Base-by-base conservation (phyloP, 2,888 invertebrate species). In the Noctua fimbriata region DNA sequence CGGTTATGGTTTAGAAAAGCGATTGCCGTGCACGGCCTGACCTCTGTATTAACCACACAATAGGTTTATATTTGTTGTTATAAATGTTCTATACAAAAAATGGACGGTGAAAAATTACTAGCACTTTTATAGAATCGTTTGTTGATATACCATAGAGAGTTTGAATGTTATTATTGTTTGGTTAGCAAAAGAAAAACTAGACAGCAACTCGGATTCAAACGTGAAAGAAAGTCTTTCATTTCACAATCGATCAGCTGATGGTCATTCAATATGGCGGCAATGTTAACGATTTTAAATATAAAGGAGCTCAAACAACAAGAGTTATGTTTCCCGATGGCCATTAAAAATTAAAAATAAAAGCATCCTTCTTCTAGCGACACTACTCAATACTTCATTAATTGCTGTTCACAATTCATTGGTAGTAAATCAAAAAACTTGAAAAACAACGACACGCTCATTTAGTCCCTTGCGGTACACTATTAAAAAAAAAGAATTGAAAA, bases 381-480 rank as follows among this genome's bases (percentile, higher is more conserved):
- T 92, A 94, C 92, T 93, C 94, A 93, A 93, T 94, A 93, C 92
- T 95, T 94, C 94, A 95, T 95, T 95, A 95, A 93, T 92, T 92
- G 93, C 92, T 91, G 93, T 93, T 93, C 94, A 93, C 93, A 93
- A 93, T 94, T 93, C 94, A 94, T 94, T 93, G 93, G 94, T 91
- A 92, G 94, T 95, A 96, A 95, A 95, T 95, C 95, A 95, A 92
- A 93, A 90, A 90, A 63, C 89, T 89, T 88, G 91, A 94, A 95
- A 95, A 95, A 94, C 89, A 93, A 95, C 90, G 92, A 93, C 91
- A 78, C 82, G 89, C 93, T 95, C 94, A 94, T 96, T 95, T 95
- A 90, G 93, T 90, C 92, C 92, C 91, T 93, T 94, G 93, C 93
- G 93, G 90, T 93, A 90, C 91, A 90, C 93, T 91, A 91, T 92